A percentile compares a stretch with the other conserved stretches of the same genome.
Evolutionary conservation across 35 echinoderm and acorn worm genomes (phyloP).

Genomic region (Diadema setosum): DNA sequence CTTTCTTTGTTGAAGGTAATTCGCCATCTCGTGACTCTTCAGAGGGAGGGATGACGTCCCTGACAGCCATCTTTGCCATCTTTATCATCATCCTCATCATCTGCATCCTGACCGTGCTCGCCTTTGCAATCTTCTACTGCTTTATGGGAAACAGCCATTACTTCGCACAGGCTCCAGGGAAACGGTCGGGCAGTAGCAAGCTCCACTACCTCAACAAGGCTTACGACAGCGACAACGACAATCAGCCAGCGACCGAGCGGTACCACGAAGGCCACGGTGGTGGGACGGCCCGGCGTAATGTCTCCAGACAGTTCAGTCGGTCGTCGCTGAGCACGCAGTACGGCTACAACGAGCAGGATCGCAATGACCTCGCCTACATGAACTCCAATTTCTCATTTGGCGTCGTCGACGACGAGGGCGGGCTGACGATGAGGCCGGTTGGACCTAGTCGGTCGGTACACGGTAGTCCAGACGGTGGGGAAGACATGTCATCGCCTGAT

Average conservation of each 20-base stretch:
- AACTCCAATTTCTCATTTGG: constrained; percentile 7
- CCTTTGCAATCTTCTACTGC: background rate
- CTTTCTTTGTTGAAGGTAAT: too few species aligned
- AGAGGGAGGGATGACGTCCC: too few species aligned
- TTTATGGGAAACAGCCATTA: background rate
- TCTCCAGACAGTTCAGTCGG: constrained; percentile 1
- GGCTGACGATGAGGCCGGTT: background rate
- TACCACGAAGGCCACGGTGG: background rate
- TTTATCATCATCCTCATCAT: background rate
- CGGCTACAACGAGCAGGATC: background rate
- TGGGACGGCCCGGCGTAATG: background rate
- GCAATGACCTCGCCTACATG: background rate
- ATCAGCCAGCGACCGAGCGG: background rate
- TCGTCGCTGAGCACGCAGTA: constrained; percentile 12
- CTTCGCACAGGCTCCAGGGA: background rate
- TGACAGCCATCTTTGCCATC: background rate
- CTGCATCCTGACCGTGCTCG: background rate
- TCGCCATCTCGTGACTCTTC: too few species aligned
- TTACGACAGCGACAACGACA: background rate
- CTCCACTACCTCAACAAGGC: background rate
- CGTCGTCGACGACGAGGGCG: background rate
- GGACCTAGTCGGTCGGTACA: background rate
- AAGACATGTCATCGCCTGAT: background rate
- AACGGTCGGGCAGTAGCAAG: background rate
- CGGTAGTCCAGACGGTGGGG: background rate